A percentile compares a stretch with the other conserved stretches of the same genome.
Evolutionary conservation across 2,888 invertebrate genomes (phyloP).

Genomic region (Tromatobia lineatoria): DNA sequence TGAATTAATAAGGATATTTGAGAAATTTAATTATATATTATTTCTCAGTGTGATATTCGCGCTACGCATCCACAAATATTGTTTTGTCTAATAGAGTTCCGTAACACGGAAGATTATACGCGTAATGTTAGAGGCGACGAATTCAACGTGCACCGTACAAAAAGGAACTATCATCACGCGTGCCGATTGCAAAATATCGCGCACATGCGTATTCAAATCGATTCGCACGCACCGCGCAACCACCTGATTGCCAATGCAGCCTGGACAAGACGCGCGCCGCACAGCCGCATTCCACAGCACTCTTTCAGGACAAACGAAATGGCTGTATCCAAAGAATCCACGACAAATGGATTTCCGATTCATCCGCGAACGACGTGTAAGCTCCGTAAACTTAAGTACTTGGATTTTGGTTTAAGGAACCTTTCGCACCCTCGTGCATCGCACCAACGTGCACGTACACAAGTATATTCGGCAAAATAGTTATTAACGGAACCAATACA

Average conservation of each 20-base stretch:
- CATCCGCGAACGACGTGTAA: no score
- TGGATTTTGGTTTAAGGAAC: no score
- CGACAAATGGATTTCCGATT: background rate
- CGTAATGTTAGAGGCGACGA: background rate
- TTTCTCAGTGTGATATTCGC: no score
- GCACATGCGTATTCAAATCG: slow-evolving; percentile 65
- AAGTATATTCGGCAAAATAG: no score
- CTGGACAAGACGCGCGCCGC: slow-evolving; percentile 55
- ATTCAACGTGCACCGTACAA: slow-evolving; percentile 16
- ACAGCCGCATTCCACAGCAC: slow-evolving; percentile 69
- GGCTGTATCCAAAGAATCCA: background rate
- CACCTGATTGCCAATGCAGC: slow-evolving; percentile 72
- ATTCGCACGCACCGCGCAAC: slow-evolving; percentile 17
- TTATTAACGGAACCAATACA: no score
- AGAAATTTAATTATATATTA: no score
- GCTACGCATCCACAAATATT: background rate
- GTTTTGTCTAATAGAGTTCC: background rate
- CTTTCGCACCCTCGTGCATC: no score
- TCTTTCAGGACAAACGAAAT: background rate
- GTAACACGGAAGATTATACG: slow-evolving; percentile 16
- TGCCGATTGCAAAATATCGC: slow-evolving; percentile 47
- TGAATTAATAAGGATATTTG: no score
- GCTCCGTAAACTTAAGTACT: no score
- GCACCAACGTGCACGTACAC: no score
- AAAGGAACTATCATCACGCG: slow-evolving; percentile 7